A percentile compares a stretch with the other conserved stretches of the same genome.
Evolutionary conservation across 2,113 vertebrate genomes (phyloP).

Genomic region (Vulpes lagopus): DNA sequence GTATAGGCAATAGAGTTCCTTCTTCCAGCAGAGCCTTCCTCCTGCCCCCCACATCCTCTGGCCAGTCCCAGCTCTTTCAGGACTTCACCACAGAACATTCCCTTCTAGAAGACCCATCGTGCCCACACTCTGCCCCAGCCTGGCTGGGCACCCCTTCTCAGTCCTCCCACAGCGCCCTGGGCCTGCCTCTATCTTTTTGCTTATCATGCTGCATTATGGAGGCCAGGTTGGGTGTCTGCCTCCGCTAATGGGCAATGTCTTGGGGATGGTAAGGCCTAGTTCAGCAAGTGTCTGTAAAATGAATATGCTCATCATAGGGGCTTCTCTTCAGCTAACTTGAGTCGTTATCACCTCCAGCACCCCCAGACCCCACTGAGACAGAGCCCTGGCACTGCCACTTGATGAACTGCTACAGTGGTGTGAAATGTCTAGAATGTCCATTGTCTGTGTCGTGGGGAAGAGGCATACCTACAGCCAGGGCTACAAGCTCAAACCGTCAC

Average conservation of each 20-base stretch:
- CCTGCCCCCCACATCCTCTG: not conserved
- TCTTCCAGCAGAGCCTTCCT: not conserved
- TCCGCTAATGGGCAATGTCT: not conserved
- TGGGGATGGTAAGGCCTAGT: not conserved
- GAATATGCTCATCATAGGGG: not conserved
- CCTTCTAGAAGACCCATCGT: not conserved
- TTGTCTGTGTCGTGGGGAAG: not conserved
- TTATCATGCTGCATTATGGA: not conserved
- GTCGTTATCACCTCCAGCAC: not conserved
- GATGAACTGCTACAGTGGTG: not conserved
- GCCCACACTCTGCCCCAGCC: not conserved
- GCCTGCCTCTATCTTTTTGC: not conserved
- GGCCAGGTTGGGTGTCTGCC: not conserved
- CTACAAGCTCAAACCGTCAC: not conserved
- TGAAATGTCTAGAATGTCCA: not conserved
- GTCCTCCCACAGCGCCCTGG: accelerated
- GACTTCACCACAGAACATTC: not conserved
- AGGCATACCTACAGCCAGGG: not conserved
- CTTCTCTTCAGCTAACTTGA: not conserved
- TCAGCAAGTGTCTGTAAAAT: not conserved
- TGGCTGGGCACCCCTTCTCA: not conserved
- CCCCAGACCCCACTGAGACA: not conserved
- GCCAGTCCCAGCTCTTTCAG: not conserved
- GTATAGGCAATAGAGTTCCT: not conserved
- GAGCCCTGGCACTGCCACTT: not conserved